Evolutionary conservation across 1,140 invertebrate genomes (phyloP), one percentile per base, ranked within the genome.

Genomic region (Ectropis grisescens): DNA sequence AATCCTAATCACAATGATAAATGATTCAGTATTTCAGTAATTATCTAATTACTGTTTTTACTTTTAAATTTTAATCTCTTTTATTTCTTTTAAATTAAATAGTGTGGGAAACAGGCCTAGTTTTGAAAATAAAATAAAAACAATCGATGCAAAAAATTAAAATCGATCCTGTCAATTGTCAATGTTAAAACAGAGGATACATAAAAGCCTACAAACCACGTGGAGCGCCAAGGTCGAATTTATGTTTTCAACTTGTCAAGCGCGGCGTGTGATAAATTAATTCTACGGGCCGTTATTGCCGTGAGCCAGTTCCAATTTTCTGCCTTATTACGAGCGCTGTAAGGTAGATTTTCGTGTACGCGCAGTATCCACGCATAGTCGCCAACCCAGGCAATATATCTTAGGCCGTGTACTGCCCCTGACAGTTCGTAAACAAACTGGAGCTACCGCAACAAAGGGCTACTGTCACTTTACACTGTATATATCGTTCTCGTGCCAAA

Each of bases 241-340:
- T 81, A 81, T 81, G 76, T 81, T 81, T 81, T 81, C 76, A 81
- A 81, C 76, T 81, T 81, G 76, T 81, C 76, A 81, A 81, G 74
- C 74, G 65, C 71, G 76, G 72, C 74, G 71, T 78, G 76, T 79
- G 71, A 81, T 81, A 81, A 81, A 81, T 81, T 81, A 81, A 81
- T 79, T 76, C 76, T 68, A 76, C 71, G 69, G 62, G 69, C 65
- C 70, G 74, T 75, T 79, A 79, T 72, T 59, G 61, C 53, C 27
- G 12, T 26, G 24, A n/a, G 24, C 6, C 4, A 26, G 10, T 26
- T 13, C 23, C 12, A 1, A 69, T 24, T 59, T 42, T 56, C 5
- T 33, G 52, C 57, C 41, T 50, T 67, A 70, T 33, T 7, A n/a
- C 0, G 23, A 0, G 14, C 0, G 0, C 0, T 0, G 5, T 53